Percentiles rank a stretch among this genome's conserved stretches.
Evolutionary conservation across 2,113 vertebrate species (phyloP).

Genomic region (Xenus cinereus): DNA sequence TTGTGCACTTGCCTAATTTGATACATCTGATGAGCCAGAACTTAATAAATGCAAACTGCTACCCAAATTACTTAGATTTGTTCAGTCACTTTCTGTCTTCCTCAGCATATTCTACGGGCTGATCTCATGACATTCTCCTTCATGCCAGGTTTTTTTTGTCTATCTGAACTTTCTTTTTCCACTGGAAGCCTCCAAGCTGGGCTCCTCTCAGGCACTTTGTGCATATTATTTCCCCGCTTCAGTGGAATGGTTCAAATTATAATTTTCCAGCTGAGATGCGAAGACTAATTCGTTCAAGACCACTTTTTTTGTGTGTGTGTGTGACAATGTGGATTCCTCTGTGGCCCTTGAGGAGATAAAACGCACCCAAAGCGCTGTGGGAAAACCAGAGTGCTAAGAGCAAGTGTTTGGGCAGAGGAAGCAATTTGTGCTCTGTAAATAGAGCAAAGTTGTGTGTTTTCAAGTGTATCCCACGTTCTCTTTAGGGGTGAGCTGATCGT

Average conservation of each 20-base stretch:
- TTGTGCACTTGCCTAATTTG: conserved; percentile 23
- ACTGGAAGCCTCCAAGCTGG: conserved; percentile 44
- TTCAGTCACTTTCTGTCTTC: conserved; percentile 34
- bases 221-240: conserved; percentile 3
- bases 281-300: conserved; percentile 34
- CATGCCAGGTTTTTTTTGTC: conserved; percentile 25
- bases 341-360: not conserved
- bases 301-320: not conserved
- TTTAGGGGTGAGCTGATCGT: not conserved
- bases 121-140: conserved; percentile 38
- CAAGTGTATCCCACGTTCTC: not conserved
- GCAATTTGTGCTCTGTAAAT: not conserved
- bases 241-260: conserved; percentile 55
- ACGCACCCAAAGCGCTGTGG: not conserved
- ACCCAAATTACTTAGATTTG: conserved; percentile 36
- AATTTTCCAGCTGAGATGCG: conserved; percentile 54
- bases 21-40: conserved; percentile 46
- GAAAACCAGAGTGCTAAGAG: not conserved
- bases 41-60: conserved; percentile 43
- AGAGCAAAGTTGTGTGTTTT: not conserved
- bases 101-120: conserved; percentile 48
- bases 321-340: not conserved
- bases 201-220: conserved; percentile 17
- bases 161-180: conserved; percentile 52
- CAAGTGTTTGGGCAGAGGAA: not conserved